Evolutionary conservation across 1,140 invertebrate genomes (phyloP).

Genomic region (Leptinotarsa undecemlineata): DNA sequence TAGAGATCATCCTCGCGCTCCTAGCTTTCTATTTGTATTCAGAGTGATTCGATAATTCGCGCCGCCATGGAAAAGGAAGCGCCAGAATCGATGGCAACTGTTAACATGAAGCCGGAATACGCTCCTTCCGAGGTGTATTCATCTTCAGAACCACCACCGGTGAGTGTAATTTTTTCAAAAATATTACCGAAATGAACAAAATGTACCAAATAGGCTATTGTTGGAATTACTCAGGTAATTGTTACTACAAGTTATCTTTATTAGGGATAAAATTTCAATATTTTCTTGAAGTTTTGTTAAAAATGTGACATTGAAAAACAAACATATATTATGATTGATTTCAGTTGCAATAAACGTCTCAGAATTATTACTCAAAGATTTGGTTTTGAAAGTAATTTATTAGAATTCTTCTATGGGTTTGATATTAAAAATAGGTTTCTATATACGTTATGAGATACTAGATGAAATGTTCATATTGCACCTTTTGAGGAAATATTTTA

Average conservation of each 20-base stretch:
- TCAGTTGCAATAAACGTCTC: neutral
- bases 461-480: too few species aligned
- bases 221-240: too few species aligned
- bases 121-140: conserved; percentile 20
- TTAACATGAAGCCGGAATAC: conserved; percentile 24
- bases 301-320: too few species aligned
- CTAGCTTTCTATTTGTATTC: conserved; percentile 3
- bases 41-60: conserved; percentile 1
- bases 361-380: neutral
- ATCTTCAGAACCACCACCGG: conserved; percentile 16
- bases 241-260: too few species aligned
- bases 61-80: conserved; percentile 18
- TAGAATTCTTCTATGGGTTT: neutral
- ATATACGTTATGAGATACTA: too few species aligned
- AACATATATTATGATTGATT: too few species aligned
- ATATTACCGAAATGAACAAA: too few species aligned
- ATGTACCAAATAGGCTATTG: too few species aligned
- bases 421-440: too few species aligned
- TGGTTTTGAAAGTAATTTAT: neutral
- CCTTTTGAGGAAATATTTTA: neutral
- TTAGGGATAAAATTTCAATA: too few species aligned
- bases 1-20: conserved; percentile 13
- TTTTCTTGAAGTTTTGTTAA: too few species aligned
- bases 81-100: conserved; percentile 12
- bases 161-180: neutral